Conservation (phyloP, 2,888 invertebrate species). For the Lasioglossum zephyrum region DNA sequence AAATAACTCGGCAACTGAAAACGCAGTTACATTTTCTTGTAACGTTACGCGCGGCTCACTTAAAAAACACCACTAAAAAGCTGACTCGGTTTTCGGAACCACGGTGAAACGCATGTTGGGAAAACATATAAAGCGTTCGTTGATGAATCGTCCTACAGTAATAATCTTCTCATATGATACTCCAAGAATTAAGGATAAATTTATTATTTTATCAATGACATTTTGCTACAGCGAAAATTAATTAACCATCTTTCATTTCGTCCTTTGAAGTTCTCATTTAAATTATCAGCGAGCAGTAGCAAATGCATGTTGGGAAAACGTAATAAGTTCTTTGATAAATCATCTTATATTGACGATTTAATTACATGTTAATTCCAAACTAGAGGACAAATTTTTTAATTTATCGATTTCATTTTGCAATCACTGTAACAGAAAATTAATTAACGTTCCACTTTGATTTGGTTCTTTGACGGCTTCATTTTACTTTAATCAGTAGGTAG, state of each 20-base stretch:
- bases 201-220: background rate
- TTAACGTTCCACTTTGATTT: background rate
- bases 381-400: background rate
- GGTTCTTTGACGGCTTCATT: background rate
- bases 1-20: slow-evolving; percentile 4
- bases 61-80: background rate
- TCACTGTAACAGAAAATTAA: background rate
- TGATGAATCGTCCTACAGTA: background rate
- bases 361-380: background rate
- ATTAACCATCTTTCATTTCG: background rate
- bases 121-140: background rate
- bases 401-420: background rate
- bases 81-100: background rate
- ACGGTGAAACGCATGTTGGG: background rate
- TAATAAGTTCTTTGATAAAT: background rate
- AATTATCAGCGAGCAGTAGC: background rate
- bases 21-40: slow-evolving; percentile 9
- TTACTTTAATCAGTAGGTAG: background rate
- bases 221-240: background rate
- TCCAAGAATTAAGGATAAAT: background rate
- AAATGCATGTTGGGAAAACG: background rate
- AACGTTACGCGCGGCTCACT: background rate
- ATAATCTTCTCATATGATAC: background rate
- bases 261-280: background rate
- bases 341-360: background rate